Evolutionary conservation across 2,113 vertebrate species (phyloP).

Genomic region (Glaucidium brasilianum): DNA sequence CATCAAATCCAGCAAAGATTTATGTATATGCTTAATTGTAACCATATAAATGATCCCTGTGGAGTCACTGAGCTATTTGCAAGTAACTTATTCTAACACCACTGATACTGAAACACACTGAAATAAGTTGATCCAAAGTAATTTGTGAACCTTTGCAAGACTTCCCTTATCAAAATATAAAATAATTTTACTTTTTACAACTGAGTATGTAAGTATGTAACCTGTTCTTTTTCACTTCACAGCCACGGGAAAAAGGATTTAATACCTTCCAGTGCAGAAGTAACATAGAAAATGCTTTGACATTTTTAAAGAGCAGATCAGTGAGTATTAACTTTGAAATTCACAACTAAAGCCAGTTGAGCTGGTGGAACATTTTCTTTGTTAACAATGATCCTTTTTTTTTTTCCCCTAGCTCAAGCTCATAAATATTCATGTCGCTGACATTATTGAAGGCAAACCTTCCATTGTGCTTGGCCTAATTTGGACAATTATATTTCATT

Average conservation of each 20-base stretch:
- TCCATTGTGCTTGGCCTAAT: constrained; percentile 96
- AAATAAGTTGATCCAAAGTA: neutral
- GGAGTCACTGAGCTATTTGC: neutral
- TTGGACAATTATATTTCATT: constrained; percentile 96
- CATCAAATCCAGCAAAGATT: neutral
- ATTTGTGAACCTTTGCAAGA: neutral
- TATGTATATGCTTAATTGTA: neutral
- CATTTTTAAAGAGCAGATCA: constrained; percentile 87
- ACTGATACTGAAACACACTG: neutral
- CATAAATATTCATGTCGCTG: constrained; percentile 95
- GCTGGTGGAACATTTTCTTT: constrained; percentile 20
- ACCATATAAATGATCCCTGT: neutral
- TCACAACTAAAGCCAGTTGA: neutral
- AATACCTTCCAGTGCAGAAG: constrained; percentile 90
- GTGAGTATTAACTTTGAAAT: constrained; percentile 75
- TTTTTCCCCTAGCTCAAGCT: constrained; percentile 84
- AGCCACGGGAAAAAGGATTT: constrained; percentile 88
- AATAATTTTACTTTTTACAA: neutral
- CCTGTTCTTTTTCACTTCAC: constrained; percentile 15
- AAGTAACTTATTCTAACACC: neutral
- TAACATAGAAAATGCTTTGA: constrained; percentile 90
- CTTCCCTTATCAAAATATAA: neutral
- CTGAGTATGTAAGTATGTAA: neutral
- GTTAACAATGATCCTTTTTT: constrained; percentile 39
- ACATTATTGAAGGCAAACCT: constrained; percentile 92